Conservation (phyloP, 2,113 vertebrate genomes). For the Gnathonemus longibarbis region DNA sequence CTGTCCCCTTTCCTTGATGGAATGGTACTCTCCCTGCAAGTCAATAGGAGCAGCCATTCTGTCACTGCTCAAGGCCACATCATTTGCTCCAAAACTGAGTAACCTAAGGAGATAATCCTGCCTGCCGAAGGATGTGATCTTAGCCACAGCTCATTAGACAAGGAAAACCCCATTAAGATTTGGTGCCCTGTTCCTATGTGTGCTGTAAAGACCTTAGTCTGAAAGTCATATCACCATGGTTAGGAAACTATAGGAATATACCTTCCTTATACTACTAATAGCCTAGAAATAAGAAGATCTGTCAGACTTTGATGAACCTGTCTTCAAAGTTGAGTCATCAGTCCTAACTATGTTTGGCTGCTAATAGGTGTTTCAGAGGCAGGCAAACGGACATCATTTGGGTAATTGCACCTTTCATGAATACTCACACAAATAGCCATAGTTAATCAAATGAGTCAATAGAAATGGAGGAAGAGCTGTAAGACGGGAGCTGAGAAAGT, state of each 20-base stretch:
- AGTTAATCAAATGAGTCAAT: background rate
- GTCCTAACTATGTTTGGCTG: background rate
- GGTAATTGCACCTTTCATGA: background rate
- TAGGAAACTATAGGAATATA: background rate
- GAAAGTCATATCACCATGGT: background rate
- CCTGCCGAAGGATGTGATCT: background rate
- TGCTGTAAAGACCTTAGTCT: background rate
- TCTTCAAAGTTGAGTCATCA: background rate
- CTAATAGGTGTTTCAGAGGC: background rate
- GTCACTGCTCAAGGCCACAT: background rate
- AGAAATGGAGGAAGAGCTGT: background rate
- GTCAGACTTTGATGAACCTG: background rate
- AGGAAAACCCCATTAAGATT: background rate
- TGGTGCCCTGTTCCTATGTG: background rate
- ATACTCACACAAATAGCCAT: background rate
- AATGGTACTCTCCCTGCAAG: background rate
- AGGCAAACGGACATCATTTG: background rate
- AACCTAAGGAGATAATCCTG: background rate
- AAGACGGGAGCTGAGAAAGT: background rate
- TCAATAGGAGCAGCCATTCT: background rate
- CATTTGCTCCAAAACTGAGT: background rate
- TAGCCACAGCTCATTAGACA: background rate
- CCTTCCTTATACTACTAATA: background rate
- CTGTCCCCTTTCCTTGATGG: background rate
- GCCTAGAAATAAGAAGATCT: background rate